A percentile compares a stretch with the other conserved stretches of the same genome.
Conservation (phyloP, 2,113 vertebrate genomes). For the Clarias batrachus region DNA sequence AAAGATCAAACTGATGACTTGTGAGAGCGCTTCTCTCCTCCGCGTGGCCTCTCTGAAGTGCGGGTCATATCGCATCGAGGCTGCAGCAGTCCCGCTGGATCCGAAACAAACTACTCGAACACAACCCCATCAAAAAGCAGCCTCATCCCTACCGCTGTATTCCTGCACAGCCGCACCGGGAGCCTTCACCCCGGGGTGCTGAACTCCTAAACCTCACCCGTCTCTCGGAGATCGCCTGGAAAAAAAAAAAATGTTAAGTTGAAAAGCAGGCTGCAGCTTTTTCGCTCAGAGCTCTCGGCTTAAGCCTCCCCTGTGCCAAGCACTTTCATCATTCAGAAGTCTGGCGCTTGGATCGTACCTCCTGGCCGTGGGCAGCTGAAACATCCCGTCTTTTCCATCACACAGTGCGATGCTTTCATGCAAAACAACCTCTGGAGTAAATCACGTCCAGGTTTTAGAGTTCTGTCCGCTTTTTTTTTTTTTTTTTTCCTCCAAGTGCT, state of each 20-base stretch:
- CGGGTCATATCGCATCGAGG: constrained; percentile 44
- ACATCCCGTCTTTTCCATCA: constrained; percentile 65
- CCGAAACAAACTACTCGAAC: constrained; percentile 39
- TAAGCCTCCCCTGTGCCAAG: constrained; percentile 73
- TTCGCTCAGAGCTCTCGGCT: constrained; percentile 72
- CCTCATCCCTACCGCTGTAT: constrained; percentile 61
- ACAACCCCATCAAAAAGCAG: constrained; percentile 47
- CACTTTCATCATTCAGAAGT: constrained; percentile 77
- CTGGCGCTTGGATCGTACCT: constrained; percentile 71
- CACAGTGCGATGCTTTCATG: constrained; percentile 68
- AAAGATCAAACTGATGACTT: constrained; percentile 55
- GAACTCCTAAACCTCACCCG: constrained; percentile 57
- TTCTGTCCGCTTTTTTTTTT: constrained; percentile 33
- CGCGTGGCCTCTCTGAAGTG: constrained; percentile 49
- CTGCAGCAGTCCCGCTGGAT: constrained; percentile 41
- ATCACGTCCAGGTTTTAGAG: constrained; percentile 63
- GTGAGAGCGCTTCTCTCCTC: constrained; percentile 49
- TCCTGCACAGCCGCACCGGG: constrained; percentile 65
- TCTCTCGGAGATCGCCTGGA: constrained; percentile 63
- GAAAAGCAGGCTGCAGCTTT: constrained; percentile 74
- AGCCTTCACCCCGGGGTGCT: constrained; percentile 68
- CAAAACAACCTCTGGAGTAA: constrained; percentile 72
- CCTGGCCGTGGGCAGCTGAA: constrained; percentile 73
- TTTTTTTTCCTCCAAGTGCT: constrained; percentile 40
- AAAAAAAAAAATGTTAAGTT: constrained; percentile 67